A percentile compares a stretch with the other conserved stretches of the same genome.
Conservation (phyloP, 2,113 vertebrate genomes). For the Oreochromis niloticus region DNA sequence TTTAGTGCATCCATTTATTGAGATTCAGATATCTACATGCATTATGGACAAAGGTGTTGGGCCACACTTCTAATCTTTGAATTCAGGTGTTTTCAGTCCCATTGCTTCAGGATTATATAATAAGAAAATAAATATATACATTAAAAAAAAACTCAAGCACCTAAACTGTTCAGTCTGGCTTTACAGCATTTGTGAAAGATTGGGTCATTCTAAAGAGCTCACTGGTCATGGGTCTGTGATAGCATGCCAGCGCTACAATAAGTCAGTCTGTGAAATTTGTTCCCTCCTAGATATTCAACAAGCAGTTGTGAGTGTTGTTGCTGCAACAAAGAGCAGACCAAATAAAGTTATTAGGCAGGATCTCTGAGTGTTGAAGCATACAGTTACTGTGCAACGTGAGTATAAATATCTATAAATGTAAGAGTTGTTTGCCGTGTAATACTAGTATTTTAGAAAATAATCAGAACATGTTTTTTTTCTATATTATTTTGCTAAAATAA, state of each 20-base stretch:
- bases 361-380: not conserved
- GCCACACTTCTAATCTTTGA: not conserved
- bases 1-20: not conserved
- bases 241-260: not conserved
- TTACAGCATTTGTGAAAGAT: not conserved
- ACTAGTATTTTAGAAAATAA: not conserved
- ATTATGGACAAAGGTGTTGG: not conserved
- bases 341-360: not conserved
- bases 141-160: not conserved
- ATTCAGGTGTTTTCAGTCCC: not conserved
- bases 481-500: not conserved
- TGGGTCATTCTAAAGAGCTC: not conserved
- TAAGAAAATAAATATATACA: not conserved
- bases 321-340: not conserved
- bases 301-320: not conserved
- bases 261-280: not conserved
- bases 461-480: not conserved
- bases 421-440: not conserved
- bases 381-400: not conserved
- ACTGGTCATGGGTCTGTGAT: not conserved
- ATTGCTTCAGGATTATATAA: not conserved
- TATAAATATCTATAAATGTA: not conserved
- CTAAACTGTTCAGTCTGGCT: not conserved
- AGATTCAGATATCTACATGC: not conserved
- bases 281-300: not conserved